Conservation (phyloP, 2,113 vertebrate species). For the Stegostoma tigrinum region DNA sequence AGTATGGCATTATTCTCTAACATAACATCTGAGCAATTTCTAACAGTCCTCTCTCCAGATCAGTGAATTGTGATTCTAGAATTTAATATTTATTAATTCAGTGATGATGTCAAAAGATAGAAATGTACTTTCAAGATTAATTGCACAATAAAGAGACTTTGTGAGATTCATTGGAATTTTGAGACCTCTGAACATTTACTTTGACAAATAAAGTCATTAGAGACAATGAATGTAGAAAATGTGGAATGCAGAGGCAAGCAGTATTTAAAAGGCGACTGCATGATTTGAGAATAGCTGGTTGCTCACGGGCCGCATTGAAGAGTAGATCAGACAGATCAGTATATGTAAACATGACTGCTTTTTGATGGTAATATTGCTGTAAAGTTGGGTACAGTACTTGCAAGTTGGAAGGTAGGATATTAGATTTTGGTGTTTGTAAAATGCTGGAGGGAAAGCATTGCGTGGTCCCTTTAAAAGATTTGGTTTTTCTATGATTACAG, state of each 20-base stretch:
- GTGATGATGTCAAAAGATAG: neutral
- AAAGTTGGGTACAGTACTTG: too few species aligned
- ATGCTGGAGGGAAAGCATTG: too few species aligned
- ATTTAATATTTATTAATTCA: neutral
- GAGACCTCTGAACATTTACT: neutral
- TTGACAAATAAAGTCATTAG: neutral
- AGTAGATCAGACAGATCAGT: neutral
- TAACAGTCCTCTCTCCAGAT: neutral
- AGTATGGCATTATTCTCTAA: neutral
- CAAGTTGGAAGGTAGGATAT: too few species aligned
- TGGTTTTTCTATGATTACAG: too few species aligned
- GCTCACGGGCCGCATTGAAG: neutral
- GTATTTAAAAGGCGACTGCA: neutral
- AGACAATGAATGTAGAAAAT: neutral
- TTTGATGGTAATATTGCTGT: neutral
- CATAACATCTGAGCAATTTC: neutral
- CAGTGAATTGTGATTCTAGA: neutral
- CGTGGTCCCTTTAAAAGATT: too few species aligned
- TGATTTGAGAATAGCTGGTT: neutral
- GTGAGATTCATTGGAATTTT: neutral
- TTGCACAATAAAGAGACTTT: neutral
- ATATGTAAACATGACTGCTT: neutral
- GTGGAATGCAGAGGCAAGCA: neutral
- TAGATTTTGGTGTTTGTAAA: too few species aligned
- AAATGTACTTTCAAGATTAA: neutral